A percentile compares a stretch with the other conserved stretches of the same genome.
phyloP scores from a whole-genome alignment of 2,888 invertebrate genomes.

The Amphipoea lucens region DNA sequence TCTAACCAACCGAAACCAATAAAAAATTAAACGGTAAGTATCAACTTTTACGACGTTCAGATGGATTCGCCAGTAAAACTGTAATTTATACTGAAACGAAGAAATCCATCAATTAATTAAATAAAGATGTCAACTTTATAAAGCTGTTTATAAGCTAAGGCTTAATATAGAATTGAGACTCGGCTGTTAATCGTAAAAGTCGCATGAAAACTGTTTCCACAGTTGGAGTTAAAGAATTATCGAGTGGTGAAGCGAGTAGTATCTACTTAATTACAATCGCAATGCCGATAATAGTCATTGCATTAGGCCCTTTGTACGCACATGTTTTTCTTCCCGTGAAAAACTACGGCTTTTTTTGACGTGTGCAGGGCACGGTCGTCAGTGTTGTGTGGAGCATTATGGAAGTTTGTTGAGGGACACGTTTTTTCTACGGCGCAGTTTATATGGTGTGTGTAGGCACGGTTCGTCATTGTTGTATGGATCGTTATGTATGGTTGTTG shows the following conservation, averaged over 20 bases:
- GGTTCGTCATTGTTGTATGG: neutral
- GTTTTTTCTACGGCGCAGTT: neutral
- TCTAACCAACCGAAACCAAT: slow-evolving; percentile 50
- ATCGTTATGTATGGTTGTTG: too few species aligned
- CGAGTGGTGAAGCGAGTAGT: slow-evolving; percentile 43
- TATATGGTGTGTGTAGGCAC: neutral
- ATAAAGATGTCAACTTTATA: slow-evolving; percentile 52
- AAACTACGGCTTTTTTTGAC: neutral
- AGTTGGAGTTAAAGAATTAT: slow-evolving; percentile 55
- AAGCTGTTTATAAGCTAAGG: slow-evolving; percentile 35
- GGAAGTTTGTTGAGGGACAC: neutral
- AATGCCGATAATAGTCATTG: slow-evolving; percentile 63
- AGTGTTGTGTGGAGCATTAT: neutral
- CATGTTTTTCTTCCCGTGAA: neutral
- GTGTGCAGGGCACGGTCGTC: neutral
- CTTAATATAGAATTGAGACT: slow-evolving; percentile 37
- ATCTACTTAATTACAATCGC: slow-evolving; percentile 52
- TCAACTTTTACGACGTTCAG: slow-evolving; percentile 56
- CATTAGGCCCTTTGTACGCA: slow-evolving; percentile 26
- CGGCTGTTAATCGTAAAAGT: slow-evolving; percentile 40
- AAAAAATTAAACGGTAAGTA: slow-evolving; percentile 59
- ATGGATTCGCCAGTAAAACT: slow-evolving; percentile 55
- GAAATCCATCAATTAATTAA: slow-evolving; percentile 54
- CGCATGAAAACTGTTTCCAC: slow-evolving; percentile 45
- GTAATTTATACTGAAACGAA: slow-evolving; percentile 48